A percentile compares a stretch with the other conserved stretches of the same genome.
Evolutionary conservation across 2,797 vertebrate species (phyloP).

Genomic region (Capromys pilorides): DNA sequence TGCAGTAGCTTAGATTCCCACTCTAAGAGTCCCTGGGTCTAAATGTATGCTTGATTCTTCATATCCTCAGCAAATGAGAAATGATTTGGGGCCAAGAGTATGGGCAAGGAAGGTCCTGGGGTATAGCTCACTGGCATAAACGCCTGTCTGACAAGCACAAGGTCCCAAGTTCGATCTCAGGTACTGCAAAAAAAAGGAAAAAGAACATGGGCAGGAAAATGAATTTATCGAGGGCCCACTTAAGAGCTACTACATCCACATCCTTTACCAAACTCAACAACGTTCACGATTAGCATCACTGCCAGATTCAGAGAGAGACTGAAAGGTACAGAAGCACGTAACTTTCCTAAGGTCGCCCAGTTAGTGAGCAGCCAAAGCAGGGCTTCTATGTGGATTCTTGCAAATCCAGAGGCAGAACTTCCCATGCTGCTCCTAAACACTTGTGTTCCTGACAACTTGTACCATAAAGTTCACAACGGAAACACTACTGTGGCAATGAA

Average conservation of each 20-base stretch:
- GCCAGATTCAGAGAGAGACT: not conserved
- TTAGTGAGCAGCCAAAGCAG: not conserved
- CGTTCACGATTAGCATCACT: not conserved
- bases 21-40: not conserved
- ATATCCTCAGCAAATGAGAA: constrained; percentile 36
- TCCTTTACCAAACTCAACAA: not conserved
- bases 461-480: constrained; percentile 30
- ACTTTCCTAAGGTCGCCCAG: not conserved
- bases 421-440: not conserved
- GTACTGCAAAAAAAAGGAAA: too few species aligned
- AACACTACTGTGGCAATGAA: not conserved
- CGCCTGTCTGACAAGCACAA: too few species aligned
- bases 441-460: constrained; percentile 7
- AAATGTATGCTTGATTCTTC: constrained; percentile 6
- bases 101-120: too few species aligned
- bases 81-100: not conserved
- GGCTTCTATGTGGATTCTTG: not conserved
- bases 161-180: too few species aligned
- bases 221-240: not conserved
- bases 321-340: not conserved
- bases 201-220: not conserved
- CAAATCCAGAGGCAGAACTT: not conserved
- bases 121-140: too few species aligned
- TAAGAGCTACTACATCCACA: not conserved
- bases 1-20: not conserved